Evolutionary conservation across 2,888 invertebrate species (phyloP).

Genomic region (Trissoscelio sp.): DNA sequence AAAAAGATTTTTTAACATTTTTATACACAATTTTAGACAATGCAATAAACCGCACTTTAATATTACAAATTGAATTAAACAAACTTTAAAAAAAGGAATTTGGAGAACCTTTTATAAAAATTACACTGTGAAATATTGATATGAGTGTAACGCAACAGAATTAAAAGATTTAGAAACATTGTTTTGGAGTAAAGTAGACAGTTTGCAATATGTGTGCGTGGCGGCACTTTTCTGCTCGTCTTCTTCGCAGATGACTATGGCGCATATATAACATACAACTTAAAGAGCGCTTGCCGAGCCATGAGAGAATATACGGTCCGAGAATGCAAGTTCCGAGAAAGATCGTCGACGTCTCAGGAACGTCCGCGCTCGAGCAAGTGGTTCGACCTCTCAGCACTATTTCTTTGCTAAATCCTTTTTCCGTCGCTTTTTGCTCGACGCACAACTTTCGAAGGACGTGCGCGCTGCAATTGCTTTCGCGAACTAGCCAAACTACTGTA

Average conservation of each 20-base stretch:
- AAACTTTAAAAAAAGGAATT: too few relatives aligned
- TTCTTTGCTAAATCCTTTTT: conserved; percentile 62
- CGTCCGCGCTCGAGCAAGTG: conserved; percentile 67
- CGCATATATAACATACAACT: conserved; percentile 66
- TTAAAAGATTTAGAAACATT: conserved; percentile 47
- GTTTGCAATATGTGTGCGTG: conserved; percentile 54
- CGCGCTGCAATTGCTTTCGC: conserved; percentile 50
- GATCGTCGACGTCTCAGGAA: conserved; percentile 63
- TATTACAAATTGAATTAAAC: too few relatives aligned
- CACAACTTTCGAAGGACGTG: conserved; percentile 61
- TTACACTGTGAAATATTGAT: conserved; percentile 2
- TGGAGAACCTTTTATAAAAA: neutral
- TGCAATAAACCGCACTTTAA: too few relatives aligned
- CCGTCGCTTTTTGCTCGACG: conserved; percentile 41
- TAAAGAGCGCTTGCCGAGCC: conserved; percentile 65
- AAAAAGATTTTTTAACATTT: too few relatives aligned
- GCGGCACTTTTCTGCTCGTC: conserved; percentile 67
- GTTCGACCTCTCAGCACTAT: conserved; percentile 68
- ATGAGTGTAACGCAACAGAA: conserved; percentile 40
- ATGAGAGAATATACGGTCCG: conserved; percentile 70
- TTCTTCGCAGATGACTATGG: conserved; percentile 59
- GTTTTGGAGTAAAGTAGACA: conserved; percentile 52
- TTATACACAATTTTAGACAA: too few relatives aligned
- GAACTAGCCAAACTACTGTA: conserved; percentile 57
- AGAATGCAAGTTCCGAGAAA: conserved; percentile 70